Evolutionary conservation across 2,888 invertebrate species (phyloP).

Genomic region (Salpingus planirostris): DNA sequence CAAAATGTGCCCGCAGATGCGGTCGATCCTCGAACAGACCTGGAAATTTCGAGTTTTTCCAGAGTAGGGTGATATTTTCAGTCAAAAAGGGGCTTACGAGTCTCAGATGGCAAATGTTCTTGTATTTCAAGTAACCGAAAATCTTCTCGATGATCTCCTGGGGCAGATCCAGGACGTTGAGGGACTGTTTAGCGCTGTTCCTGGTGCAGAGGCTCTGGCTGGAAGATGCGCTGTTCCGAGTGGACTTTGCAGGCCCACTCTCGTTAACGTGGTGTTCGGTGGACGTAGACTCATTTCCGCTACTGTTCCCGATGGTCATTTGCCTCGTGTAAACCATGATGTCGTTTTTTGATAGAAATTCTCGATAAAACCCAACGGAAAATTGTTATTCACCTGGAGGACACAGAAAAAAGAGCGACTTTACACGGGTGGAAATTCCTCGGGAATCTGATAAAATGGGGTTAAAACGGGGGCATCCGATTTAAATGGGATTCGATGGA

Average conservation of each 20-base stretch:
- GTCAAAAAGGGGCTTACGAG: slow-evolving; percentile 55
- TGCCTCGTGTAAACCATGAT: slow-evolving; percentile 50
- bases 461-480: no score
- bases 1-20: slow-evolving; percentile 66
- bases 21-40: slow-evolving; percentile 77
- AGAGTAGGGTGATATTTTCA: no score
- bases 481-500: no score
- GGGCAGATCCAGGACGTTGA: slow-evolving; percentile 62
- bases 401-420: no score
- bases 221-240: slow-evolving; percentile 31
- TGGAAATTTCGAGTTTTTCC: no score
- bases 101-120: slow-evolving; percentile 68
- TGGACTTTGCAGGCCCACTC: slow-evolving; percentile 30
- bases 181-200: slow-evolving; percentile 20
- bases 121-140: slow-evolving; percentile 64
- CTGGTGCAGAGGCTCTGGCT: no score
- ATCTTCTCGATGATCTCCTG: slow-evolving; percentile 74
- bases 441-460: no score
- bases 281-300: slow-evolving; percentile 24
- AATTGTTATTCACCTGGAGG: no score
- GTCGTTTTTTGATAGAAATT: no score
- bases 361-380: no score
- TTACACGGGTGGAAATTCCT: no score
- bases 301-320: slow-evolving; percentile 42
- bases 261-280: slow-evolving; percentile 23